Evolutionary conservation across 2,888 invertebrate genomes (phyloP).

Genomic region (Lithophane leautieri): DNA sequence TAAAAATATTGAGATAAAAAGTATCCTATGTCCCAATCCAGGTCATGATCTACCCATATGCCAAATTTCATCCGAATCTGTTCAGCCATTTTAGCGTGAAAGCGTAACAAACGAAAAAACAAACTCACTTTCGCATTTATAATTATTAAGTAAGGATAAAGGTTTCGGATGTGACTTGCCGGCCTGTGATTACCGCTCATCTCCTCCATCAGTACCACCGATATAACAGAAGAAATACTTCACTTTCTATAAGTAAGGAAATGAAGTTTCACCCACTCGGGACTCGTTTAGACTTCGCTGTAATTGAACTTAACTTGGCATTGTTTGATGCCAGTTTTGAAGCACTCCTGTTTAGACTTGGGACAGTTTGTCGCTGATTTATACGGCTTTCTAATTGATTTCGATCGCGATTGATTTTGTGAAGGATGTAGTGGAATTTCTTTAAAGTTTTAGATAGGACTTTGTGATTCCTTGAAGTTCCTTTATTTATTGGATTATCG

Average conservation of each 20-base stretch:
- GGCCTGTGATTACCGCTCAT: constrained; percentile 11
- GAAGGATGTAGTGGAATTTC: not conserved
- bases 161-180: not conserved
- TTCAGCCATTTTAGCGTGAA: too few relatives aligned
- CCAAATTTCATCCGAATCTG: too few relatives aligned
- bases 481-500: not conserved
- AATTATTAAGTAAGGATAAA: too few relatives aligned
- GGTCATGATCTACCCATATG: too few relatives aligned
- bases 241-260: constrained; percentile 80
- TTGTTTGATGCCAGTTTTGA: constrained; percentile 82
- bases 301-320: constrained; percentile 86
- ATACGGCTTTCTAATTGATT: constrained; percentile 70
- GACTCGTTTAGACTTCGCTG: constrained; percentile 82
- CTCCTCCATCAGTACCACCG: constrained; percentile 56
- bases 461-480: not conserved
- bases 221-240: constrained; percentile 79
- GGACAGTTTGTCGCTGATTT: constrained; percentile 73
- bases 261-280: constrained; percentile 80
- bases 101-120: too few relatives aligned
- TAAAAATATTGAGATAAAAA: too few relatives aligned
- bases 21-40: too few relatives aligned
- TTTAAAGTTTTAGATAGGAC: not conserved
- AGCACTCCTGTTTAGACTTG: constrained; percentile 68
- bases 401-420: constrained; percentile 51
- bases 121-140: too few relatives aligned